Conservation (phyloP, 2,113 vertebrate species). For the Cheirogaleus medius region DNA sequence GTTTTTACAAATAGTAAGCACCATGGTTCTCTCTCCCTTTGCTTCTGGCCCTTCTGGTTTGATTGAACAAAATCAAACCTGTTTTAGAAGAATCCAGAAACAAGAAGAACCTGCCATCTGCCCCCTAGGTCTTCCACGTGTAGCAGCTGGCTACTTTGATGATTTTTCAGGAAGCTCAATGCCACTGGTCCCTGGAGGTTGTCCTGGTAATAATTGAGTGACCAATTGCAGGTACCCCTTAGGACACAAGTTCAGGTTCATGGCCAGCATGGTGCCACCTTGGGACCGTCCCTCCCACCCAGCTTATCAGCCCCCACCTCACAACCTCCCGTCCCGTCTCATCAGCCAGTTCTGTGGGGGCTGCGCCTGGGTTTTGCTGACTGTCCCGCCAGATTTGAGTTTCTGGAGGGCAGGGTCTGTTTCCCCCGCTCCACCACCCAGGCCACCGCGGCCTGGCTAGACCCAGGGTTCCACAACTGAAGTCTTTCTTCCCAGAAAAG, state of each 20-base stretch:
- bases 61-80: neutral
- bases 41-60: neutral
- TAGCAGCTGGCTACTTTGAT: rapidly evolving
- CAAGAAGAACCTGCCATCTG: neutral
- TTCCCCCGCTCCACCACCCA: rapidly evolving
- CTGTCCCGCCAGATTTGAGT: neutral
- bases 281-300: too few species aligned
- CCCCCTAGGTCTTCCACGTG: rapidly evolving
- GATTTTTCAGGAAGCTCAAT: neutral
- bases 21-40: neutral
- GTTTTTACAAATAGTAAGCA: neutral
- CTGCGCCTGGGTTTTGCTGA: rapidly evolving
- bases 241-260: rapidly evolving
- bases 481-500: neutral
- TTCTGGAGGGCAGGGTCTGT: rapidly evolving
- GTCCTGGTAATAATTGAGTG: neutral
- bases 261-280: rapidly evolving
- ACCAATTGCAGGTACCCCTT: neutral
- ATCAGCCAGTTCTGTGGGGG: rapidly evolving
- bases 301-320: too few species aligned
- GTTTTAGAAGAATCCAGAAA: neutral
- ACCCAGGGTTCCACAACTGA: neutral
- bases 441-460: neutral
- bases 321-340: rapidly evolving
- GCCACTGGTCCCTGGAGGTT: rapidly evolving